These are phyloP conservation scores for Orgyia antiqua DNA, from an alignment of 2,888 invertebrate species.

Conservation along the genomic window DNA sequence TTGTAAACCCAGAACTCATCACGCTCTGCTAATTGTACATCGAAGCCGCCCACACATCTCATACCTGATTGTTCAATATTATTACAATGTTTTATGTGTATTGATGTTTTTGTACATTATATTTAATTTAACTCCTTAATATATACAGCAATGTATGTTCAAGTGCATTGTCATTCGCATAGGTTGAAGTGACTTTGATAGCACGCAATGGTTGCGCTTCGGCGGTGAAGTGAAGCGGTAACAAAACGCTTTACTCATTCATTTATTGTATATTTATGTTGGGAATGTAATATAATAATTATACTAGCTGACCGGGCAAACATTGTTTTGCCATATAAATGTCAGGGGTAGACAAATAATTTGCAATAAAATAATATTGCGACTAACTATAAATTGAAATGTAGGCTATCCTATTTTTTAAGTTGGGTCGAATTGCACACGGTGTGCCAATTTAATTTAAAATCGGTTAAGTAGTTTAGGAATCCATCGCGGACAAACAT, in stretches of 20 bases:
- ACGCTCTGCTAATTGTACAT: constrained; percentile 7
- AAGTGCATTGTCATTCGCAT: constrained; percentile 11
- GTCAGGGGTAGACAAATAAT: no score
- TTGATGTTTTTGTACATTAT: constrained; percentile 6
- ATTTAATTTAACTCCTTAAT: background rate
- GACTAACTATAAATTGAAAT: no score
- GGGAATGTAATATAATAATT: no score
- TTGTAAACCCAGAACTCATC: constrained; percentile 4
- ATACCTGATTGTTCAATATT: constrained; percentile 1
- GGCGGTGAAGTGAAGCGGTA: constrained; percentile 19
- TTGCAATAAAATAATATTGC: no score
- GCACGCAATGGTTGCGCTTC: constrained; percentile 20
- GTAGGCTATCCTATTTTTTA: no score
- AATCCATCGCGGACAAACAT: no score
- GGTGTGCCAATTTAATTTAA: no score
- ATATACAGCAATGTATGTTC: constrained; percentile 7
- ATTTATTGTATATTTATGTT: no score
- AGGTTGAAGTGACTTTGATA: constrained; percentile 8
- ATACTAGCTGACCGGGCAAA: no score
- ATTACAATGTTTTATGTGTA: constrained; percentile 9
- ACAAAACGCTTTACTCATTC: constrained; percentile 15
- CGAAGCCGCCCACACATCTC: constrained; percentile 1
- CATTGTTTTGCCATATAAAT: no score
- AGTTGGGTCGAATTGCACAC: no score
- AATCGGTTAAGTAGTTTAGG: no score